phyloP scores from a whole-genome alignment of 2,888 invertebrate genomes.

The Alloplasta piceator region DNA sequence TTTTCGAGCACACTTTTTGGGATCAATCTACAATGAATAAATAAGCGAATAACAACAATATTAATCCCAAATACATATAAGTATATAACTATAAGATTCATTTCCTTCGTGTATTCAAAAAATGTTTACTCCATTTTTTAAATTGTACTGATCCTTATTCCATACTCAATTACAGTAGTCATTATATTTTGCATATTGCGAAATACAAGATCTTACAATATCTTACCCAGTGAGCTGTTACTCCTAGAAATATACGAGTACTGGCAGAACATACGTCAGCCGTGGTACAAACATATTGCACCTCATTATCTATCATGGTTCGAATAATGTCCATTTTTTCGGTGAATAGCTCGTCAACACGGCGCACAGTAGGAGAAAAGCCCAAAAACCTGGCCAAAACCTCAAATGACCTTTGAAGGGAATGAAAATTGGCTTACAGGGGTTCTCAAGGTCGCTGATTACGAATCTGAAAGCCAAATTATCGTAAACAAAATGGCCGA shows the following conservation, averaged over 20 bases:
- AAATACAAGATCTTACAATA: slow-evolving; percentile 15
- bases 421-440: no score
- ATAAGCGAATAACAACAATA: slow-evolving; percentile 2
- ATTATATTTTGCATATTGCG: background rate
- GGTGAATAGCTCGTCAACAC: background rate
- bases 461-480: no score
- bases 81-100: no score
- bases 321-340: slow-evolving; percentile 17
- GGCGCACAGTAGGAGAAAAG: no score
- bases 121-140: background rate
- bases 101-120: background rate
- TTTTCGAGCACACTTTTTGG: slow-evolving; percentile 33
- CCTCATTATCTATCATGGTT: slow-evolving; percentile 16
- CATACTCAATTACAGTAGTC: no score
- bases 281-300: slow-evolving; percentile 57
- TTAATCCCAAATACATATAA: slow-evolving; percentile 6
- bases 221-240: slow-evolving; percentile 61
- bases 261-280: slow-evolving; percentile 51
- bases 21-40: slow-evolving; percentile 2
- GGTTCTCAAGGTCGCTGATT: no score
- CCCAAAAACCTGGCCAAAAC: no score
- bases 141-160: no score
- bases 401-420: no score
- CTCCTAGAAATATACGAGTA: slow-evolving; percentile 52
- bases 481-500: no score